Percentiles rank a stretch among this genome's conserved stretches.
phyloP scores from a whole-genome alignment of 2,113 vertebrate species.

The Coptodon rendalli region DNA sequence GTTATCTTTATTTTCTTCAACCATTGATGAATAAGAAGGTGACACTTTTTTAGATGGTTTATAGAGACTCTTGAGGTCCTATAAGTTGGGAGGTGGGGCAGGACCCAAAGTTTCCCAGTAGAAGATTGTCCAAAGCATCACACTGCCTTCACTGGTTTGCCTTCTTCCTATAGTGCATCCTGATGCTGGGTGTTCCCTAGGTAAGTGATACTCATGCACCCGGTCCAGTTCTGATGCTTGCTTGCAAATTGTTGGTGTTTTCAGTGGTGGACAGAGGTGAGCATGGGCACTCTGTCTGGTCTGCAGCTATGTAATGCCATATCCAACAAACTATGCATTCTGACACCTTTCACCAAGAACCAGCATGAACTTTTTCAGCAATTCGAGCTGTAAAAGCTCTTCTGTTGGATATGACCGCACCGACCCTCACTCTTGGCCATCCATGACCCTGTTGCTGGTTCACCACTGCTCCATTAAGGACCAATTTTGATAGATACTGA shows the following conservation, averaged over 20 bases:
- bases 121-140: neutral
- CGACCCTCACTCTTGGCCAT: neutral
- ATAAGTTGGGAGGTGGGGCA: neutral
- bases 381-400: neutral
- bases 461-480: neutral
- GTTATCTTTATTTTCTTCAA: neutral
- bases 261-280: neutral
- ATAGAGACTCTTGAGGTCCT: neutral
- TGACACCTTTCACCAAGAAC: neutral
- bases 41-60: neutral
- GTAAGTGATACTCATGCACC: neutral
- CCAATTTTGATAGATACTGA: neutral
- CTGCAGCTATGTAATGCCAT: neutral
- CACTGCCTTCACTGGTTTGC: accelerated
- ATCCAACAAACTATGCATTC: neutral
- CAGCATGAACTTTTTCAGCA: neutral
- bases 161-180: neutral
- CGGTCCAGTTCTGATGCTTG: neutral
- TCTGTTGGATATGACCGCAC: neutral
- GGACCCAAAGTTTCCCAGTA: neutral
- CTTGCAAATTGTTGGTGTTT: neutral
- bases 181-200: neutral
- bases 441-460: neutral
- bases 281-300: neutral
- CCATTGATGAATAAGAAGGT: neutral